Base-by-base conservation (phyloP, 2,888 invertebrate genomes). In the Beris chalybata region DNA sequence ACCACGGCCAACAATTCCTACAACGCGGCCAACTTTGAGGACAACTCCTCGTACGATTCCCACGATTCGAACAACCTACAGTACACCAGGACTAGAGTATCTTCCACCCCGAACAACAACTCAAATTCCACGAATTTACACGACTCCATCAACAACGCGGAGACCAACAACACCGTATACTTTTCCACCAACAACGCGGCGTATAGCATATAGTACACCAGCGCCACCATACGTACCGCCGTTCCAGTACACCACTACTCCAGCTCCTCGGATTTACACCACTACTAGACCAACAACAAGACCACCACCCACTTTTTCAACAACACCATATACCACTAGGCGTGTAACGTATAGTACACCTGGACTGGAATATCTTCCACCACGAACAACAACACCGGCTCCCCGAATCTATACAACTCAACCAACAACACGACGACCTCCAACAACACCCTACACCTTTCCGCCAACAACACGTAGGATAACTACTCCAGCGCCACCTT, bases 41-140 rank as follows among this genome's bases (percentile, higher is more conserved):
- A 29, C 29, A 53, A 53, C 53, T 3, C n/a, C 30, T 31, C 29
- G 30, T 7, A 53, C 53, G 1, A 29, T 30, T 11, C 53, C 30
- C 1, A 53, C 53, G 7, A 7, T 30, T 7, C 22, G 53, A 9
- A 53, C 30, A 22, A 53, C 53, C n/a, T 53, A 53, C 53, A 53
- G 53, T n/a, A 53, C 53, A 12, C 53, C 53, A 5, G 53, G 53
- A 30, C n/a, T 53, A 9, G 30, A 29, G 4, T 53, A 53, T 31
- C 31, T 53, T 29, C 53, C 53, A 7, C 53, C 53, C 5, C 22
- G 29, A 30, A 53, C 53, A 53, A 53, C 53, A 30, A 53, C 53
- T 3, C 47, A 6, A n/a, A 2, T 31, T 3, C 53, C 31, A 22
- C 7, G 31, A 30, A 22, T 30, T 12, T 30, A 9, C n/a, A 53